A percentile compares a stretch with the other conserved stretches of the same genome.
These are phyloP conservation scores for Brotogeris chrysoptera DNA, from an alignment of 2,797 vertebrate species.

Conservation along the genomic window DNA sequence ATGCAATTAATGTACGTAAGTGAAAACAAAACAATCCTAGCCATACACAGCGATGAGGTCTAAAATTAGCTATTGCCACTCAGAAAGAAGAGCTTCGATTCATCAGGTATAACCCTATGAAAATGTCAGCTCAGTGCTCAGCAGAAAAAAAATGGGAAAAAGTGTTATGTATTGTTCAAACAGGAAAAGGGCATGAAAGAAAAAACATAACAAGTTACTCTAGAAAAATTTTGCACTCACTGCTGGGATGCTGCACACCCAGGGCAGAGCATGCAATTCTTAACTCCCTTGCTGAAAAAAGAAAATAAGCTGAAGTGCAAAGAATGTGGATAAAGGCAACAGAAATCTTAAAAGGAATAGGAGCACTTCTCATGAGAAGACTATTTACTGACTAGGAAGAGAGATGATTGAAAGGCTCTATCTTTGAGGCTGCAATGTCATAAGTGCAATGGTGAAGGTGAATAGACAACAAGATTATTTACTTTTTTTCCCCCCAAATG, in stretches of 20 bases:
- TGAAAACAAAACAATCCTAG: constrained; percentile 20
- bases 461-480: not conserved
- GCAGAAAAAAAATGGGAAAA: constrained; percentile 18
- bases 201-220: not conserved
- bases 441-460: not conserved
- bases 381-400: not conserved
- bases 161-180: not conserved
- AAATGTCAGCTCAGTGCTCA: constrained; percentile 38
- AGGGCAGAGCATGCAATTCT: not conserved
- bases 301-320: not conserved
- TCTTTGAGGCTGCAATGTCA: not conserved
- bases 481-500: not conserved
- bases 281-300: not conserved
- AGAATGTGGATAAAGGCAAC: not conserved
- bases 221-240: not conserved
- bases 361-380: not conserved
- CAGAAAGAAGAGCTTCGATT: constrained; percentile 1
- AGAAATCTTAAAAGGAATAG: not conserved
- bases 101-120: not conserved
- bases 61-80: constrained; percentile 37
- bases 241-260: not conserved
- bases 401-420: not conserved
- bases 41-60: not conserved
- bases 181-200: not conserved
- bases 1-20: not conserved